Base-by-base conservation (phyloP, 2,113 vertebrate species). In the Nicator chloris region DNA sequence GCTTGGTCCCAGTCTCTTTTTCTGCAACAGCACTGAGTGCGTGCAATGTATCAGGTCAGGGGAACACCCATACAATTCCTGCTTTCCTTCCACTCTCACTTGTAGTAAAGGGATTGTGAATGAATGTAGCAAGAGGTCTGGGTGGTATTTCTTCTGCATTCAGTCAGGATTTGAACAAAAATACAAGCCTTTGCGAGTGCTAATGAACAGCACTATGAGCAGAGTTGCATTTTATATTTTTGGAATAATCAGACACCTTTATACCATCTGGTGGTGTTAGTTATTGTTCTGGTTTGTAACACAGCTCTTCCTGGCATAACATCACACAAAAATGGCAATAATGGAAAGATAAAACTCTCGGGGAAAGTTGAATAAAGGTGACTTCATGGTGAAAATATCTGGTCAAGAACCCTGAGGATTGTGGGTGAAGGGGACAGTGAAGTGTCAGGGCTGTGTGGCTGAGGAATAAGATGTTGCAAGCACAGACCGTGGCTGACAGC, bases 131-230 rank as follows among this genome's bases (percentile, higher is more conserved):
- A 87, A 96, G 82, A 77, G 40, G 31, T 86, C 92, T 93, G 86
- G 71, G 47, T 83, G 92, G 63, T 64, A 56, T 78, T 93, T 95
- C 69, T 93, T 88, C 73, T 81, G n/a, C 47, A 16, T 56, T 64
- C 49, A 87, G 82, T 57, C 59, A 88, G 61, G 39, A 64, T 90
- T 94, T 79, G 92, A 96, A 88, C 65, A 91, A 77, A 87, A 40
- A 76, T 42, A 86, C 65, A 70, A 65, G 18, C 18, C 23, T 72
- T 80, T 88, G 45, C 8, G 26, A 72, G n/a, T 61, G 28, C 8
- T 53, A 53, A 42, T 42, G 45, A 86, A 47, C 18, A 42, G 28
- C 45, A 50, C 44, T 77, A 10, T 23, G 50, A 83, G 47, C 20
- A 15, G 81, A 78, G 56, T 66, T 33, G 40, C 22, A 26, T 66